phyloP scores from a whole-genome alignment of 92 coral and sea anemone genomes.

The Heteractis magnifica region DNA sequence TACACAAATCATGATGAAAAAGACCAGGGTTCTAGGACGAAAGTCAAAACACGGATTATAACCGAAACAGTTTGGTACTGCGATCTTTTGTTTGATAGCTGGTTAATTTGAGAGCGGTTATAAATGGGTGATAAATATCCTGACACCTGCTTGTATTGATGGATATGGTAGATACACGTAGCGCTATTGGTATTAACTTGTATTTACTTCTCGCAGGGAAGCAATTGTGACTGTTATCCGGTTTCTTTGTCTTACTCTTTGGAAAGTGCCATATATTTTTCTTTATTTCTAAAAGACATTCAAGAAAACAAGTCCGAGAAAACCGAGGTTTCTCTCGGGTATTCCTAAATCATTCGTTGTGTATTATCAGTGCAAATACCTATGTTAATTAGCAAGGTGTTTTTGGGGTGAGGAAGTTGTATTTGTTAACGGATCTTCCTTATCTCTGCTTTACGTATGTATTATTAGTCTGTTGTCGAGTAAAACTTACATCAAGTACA shows the following conservation, averaged over 20 bases:
- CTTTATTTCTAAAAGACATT: no score
- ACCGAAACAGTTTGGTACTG: neutral
- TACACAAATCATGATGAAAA: neutral
- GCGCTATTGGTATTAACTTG: neutral
- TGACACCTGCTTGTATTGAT: neutral
- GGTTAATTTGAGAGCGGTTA: conserved; percentile 1
- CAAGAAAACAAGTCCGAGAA: neutral
- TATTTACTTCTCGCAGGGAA: conserved; percentile 21
- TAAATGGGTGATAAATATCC: neutral
- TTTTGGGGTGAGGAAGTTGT: neutral
- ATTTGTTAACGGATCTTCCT: conserved; percentile 9
- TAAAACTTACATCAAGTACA: neutral
- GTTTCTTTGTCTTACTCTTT: conserved; percentile 14
- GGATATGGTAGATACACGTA: neutral
- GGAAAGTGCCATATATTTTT: neutral
- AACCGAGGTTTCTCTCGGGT: neutral
- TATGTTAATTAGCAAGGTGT: conserved; percentile 17
- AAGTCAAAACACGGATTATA: neutral
- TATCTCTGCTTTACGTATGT: conserved; percentile 1
- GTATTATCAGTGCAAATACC: neutral
- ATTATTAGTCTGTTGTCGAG: neutral
- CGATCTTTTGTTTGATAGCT: conserved; percentile 5
- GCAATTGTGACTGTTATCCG: conserved; percentile 12
- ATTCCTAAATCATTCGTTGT: neutral
- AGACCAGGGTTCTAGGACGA: neutral